Evolutionary conservation across 2,797 vertebrate species (phyloP).

Genomic region (Cygnus olor): DNA sequence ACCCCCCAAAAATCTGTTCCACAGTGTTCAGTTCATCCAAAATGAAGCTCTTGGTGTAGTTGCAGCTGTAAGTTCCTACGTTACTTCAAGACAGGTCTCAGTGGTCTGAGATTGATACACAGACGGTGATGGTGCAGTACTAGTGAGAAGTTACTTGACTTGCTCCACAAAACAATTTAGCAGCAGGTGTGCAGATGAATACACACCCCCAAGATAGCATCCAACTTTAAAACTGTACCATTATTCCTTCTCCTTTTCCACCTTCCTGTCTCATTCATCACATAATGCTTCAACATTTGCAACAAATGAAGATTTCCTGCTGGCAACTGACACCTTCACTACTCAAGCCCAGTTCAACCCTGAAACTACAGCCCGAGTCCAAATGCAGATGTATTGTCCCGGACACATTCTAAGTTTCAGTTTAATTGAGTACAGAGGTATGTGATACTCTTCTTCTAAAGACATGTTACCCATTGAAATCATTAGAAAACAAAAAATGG

Average conservation of each 20-base stretch:
- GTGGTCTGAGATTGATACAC: fast-evolving
- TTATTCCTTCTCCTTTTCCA: not conserved
- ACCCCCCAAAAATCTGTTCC: not conserved
- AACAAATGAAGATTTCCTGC: not conserved
- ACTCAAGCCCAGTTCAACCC: not conserved
- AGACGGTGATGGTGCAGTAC: not conserved
- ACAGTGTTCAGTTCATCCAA: not conserved
- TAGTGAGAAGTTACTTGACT: not conserved
- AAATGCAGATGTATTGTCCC: not conserved
- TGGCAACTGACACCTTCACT: not conserved
- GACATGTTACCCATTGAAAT: not conserved
- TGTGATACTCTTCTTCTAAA: not conserved
- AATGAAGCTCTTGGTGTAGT: not conserved
- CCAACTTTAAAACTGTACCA: not conserved
- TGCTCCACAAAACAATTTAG: not conserved
- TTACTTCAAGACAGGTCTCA: not conserved
- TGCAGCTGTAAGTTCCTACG: not conserved
- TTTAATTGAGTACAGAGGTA: not conserved
- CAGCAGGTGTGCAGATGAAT: not conserved
- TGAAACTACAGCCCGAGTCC: not conserved
- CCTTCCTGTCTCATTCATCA: not conserved
- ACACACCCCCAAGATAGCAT: not conserved
- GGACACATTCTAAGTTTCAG: not conserved
- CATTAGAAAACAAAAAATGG: not conserved
- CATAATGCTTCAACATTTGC: not conserved